Conservation (phyloP, 1,140 invertebrate genomes). For the Cyclargus thomasi region DNA sequence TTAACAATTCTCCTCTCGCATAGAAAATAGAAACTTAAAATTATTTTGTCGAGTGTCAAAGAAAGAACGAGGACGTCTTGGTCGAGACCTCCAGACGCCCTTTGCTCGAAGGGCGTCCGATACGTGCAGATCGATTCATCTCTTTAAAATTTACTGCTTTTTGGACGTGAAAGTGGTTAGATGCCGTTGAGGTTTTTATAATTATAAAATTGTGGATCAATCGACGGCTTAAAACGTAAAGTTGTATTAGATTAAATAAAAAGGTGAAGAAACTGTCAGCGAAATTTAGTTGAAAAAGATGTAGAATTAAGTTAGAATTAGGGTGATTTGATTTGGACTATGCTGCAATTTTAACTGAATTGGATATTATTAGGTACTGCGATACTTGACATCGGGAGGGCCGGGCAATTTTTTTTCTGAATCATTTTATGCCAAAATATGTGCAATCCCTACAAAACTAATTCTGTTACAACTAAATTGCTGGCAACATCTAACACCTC, state of each 20-base stretch:
- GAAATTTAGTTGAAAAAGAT: too few species aligned
- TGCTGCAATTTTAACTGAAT: too few species aligned
- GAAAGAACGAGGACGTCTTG: conserved; percentile 55
- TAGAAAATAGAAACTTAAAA: conserved; percentile 14
- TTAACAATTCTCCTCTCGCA: not conserved
- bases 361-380: too few species aligned
- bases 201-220: not conserved
- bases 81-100: conserved; percentile 53
- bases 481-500: not conserved
- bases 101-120: conserved; percentile 23
- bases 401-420: too few species aligned
- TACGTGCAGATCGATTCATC: not conserved
- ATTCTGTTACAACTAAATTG: too few species aligned
- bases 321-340: too few species aligned
- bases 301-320: too few species aligned
- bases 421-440: too few species aligned
- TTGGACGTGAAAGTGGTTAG: not conserved
- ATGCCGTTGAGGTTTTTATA: not conserved
- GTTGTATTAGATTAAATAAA: too few species aligned
- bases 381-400: too few species aligned
- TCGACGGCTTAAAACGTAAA: not conserved
- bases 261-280: too few species aligned
- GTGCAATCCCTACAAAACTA: too few species aligned
- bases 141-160: not conserved
- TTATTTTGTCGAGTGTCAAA: conserved; percentile 35